phyloP scores from a whole-genome alignment of 2,113 vertebrate genomes.

The Cepphus grylle region DNA sequence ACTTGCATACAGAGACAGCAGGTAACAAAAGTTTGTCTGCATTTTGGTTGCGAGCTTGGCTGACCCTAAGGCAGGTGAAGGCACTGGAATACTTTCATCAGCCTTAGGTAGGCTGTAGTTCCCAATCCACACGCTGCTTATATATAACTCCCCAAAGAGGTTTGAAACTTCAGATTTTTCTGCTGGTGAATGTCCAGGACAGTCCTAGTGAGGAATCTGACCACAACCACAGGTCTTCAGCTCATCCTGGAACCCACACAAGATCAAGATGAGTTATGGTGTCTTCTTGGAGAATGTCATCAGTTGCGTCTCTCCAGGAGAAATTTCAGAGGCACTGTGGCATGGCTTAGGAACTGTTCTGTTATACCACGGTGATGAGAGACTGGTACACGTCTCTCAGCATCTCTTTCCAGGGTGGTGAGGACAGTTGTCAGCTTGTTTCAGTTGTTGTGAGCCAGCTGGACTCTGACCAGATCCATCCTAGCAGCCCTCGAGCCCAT shows the following conservation, averaged over 20 bases:
- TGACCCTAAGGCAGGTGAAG: not conserved
- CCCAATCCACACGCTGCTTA: not conserved
- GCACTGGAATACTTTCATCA: not conserved
- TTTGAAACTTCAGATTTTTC: not conserved
- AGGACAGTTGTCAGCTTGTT: not conserved
- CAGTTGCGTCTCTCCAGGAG: not conserved
- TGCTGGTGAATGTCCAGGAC: not conserved
- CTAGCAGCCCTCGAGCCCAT: not conserved
- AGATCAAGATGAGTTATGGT: not conserved
- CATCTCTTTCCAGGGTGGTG: not conserved
- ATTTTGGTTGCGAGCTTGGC: not conserved
- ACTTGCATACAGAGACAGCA: not conserved
- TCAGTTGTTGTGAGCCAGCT: not conserved
- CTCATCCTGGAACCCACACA: not conserved
- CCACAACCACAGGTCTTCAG: not conserved
- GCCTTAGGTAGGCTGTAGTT: not conserved
- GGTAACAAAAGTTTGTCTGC: not conserved
- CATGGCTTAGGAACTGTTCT: rapidly evolving
- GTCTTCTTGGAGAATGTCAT: not conserved
- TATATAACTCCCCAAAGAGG: not conserved
- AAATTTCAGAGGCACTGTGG: not conserved
- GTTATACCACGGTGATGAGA: not conserved
- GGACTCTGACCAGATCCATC: not conserved
- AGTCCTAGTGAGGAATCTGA: not conserved
- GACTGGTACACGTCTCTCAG: not conserved